Conservation (phyloP, 2,113 vertebrate species). For the Azemiops feae region DNA sequence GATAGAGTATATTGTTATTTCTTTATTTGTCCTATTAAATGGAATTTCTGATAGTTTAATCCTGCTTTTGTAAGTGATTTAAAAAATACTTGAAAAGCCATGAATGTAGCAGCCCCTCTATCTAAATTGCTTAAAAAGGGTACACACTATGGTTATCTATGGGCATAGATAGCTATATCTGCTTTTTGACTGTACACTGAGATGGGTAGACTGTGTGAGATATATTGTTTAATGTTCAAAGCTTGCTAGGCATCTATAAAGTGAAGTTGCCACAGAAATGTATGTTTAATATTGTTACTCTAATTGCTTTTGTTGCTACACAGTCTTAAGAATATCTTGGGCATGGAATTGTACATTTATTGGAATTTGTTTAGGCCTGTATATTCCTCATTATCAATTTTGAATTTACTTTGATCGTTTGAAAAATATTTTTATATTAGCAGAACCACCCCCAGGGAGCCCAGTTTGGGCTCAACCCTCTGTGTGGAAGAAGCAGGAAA, state of each 20-base stretch:
- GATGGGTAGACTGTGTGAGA: neutral
- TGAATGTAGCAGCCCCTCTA: constrained; percentile 58
- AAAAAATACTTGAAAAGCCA: constrained; percentile 79
- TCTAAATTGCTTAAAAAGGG: constrained; percentile 63
- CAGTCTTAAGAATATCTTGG: neutral
- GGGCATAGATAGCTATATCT: neutral
- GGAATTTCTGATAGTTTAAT: constrained; percentile 83
- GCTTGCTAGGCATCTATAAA: neutral
- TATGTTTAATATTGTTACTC: neutral
- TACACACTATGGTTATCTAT: constrained; percentile 18
- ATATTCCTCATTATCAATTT: neutral
- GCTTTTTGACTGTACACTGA: neutral
- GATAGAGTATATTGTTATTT: constrained; percentile 84
- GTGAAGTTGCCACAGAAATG: neutral
- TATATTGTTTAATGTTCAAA: neutral
- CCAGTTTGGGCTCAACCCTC: neutral
- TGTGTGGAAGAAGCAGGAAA: neutral
- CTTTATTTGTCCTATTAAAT: constrained; percentile 87
- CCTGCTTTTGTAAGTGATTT: constrained; percentile 84
- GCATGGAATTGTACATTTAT: neutral
- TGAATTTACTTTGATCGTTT: neutral
- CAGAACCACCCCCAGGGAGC: neutral
- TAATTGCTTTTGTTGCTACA: neutral
- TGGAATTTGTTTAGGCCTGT: neutral
- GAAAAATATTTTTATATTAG: neutral